phyloP scores from a whole-genome alignment of 2,888 invertebrate genomes.

The Formica aserva region DNA sequence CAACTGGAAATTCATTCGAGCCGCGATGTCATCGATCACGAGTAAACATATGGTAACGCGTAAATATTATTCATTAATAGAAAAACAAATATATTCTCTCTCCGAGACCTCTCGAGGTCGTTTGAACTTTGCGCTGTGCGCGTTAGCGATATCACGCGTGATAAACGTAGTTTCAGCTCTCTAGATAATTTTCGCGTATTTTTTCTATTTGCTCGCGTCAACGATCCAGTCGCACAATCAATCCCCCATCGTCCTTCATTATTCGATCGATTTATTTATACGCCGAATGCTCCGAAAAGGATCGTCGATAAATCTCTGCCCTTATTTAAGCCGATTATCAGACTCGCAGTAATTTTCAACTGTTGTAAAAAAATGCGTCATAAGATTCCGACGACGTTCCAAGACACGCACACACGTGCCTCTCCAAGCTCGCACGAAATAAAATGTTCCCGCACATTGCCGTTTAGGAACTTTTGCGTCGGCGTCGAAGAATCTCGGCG shows the following conservation, averaged over 20 bases:
- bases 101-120: background rate
- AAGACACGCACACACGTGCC: background rate
- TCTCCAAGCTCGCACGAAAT: background rate
- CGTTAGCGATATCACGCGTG: slow-evolving; percentile 3
- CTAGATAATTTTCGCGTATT: background rate
- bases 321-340: no score
- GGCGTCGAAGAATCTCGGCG: background rate
- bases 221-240: background rate
- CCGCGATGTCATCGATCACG: slow-evolving; percentile 4
- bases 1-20: slow-evolving; percentile 32
- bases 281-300: no score
- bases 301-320: no score
- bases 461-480: background rate
- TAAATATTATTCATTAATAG: slow-evolving; percentile 11
- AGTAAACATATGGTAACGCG: background rate
- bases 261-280: background rate
- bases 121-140: slow-evolving; percentile 39
- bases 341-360: background rate
- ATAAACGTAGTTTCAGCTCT: background rate
- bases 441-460: background rate
- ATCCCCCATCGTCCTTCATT: background rate
- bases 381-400: background rate
- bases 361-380: background rate
- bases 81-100: background rate
- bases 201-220: background rate